Base-by-base conservation (phyloP, 2,113 vertebrate genomes). In the Perca flavescens region DNA sequence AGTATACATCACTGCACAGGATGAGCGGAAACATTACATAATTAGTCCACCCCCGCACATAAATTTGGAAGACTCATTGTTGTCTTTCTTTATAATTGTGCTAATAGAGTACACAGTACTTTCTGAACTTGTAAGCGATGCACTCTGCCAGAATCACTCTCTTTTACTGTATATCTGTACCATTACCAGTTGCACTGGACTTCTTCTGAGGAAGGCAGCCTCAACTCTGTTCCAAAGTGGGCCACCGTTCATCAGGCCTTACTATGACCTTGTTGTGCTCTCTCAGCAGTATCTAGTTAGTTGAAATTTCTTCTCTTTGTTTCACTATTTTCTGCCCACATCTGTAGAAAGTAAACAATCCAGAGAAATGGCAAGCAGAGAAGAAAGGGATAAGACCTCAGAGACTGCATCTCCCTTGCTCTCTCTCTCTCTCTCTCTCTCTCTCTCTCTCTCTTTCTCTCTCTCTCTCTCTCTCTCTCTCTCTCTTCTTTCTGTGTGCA, bases 261-360 rank as follows among this genome's bases (percentile, higher is more conserved):
- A 43, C 60, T 67, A 40, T 93, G 92, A 94, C 88, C 91, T 77
- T 25, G 36, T 47, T 82, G 82, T 89, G 80, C 87, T 84, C 85
- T 83, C 77, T 90, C 89, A 85, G 86, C 86, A 82, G 47, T 79
- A 71, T 76, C 83, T 82, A 77, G 67, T 84, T 85, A 77, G 82
- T 83, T 65, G 71, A 86, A 88, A 86, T 90, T 82, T 84, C 79
- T 89, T 90, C 77, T 84, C 79, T 86, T 91, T 85, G 79, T 91
- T 90, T 91, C 80, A 66, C 60, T 52, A 74, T 89, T 93, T 91
- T 90, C 86, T 72, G 84, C 69, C 80, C 61, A 82, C 75, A 86
- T 86, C 74, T 91, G 77, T 82, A 75, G 80, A 90, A 88, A 78
- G 85, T 89, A 94, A 94, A 94, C 91, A 92, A 86, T 85, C 67